phyloP scores from a whole-genome alignment of 2,113 vertebrate genomes.

The Petaurus breviceps region DNA sequence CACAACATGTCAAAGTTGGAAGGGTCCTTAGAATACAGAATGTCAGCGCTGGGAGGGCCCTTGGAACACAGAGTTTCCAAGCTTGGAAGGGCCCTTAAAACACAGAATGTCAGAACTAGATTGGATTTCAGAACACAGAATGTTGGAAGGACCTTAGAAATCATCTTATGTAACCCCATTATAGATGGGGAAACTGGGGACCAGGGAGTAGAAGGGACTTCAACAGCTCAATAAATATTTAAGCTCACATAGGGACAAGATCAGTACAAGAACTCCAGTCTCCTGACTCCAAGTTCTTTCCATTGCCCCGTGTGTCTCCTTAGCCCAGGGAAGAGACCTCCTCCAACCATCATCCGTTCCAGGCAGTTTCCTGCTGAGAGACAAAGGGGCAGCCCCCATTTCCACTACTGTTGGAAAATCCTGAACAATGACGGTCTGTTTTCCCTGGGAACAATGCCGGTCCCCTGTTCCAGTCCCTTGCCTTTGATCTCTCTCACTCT shows the following conservation, averaged over 20 bases:
- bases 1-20: neutral
- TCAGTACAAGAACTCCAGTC: neutral
- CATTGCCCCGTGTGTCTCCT: neutral
- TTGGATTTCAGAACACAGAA: too few relatives aligned
- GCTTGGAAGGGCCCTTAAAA: too few relatives aligned
- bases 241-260: neutral
- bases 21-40: neutral
- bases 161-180: neutral
- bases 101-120: neutral
- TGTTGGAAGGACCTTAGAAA: neutral
- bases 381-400: neutral
- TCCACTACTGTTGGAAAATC: neutral
- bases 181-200: neutral
- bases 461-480: neutral
- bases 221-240: neutral
- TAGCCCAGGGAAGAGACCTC: neutral
- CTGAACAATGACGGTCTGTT: neutral
- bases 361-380: neutral
- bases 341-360: neutral
- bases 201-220: neutral
- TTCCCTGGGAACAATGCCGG: neutral
- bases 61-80: neutral
- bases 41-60: neutral
- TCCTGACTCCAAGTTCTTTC: neutral
- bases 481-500: neutral